A percentile compares a stretch with the other conserved stretches of the same genome.
Conservation (phyloP, 2,113 vertebrate genomes). For the Ceyx margarethae region DNA sequence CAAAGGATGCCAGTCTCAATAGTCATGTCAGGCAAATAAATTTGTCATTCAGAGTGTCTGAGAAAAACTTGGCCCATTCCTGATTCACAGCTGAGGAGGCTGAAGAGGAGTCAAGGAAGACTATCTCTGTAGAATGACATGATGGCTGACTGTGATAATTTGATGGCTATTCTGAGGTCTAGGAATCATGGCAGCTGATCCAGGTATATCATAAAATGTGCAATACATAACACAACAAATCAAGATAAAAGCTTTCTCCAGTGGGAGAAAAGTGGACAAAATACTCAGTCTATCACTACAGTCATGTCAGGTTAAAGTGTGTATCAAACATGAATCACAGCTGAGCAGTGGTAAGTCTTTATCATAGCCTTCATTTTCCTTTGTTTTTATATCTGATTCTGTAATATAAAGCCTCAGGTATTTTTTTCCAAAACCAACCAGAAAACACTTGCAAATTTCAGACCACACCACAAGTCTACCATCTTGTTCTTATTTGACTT, state of each 20-base stretch:
- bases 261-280: no score
- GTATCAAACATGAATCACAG: conserved; percentile 7
- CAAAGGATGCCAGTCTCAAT: background rate
- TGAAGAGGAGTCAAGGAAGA: conserved; percentile 17
- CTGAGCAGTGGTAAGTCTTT: background rate
- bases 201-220: conserved; percentile 50
- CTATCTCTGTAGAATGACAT: conserved; percentile 34
- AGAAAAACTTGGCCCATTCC: background rate
- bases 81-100: background rate
- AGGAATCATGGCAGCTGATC: conserved; percentile 29
- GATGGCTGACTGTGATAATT: conserved; percentile 43
- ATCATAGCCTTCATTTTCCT: background rate
- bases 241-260: conserved; percentile 54
- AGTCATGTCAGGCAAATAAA: background rate
- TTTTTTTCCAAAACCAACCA: background rate
- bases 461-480: background rate
- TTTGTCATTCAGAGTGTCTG: background rate
- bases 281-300: conserved; percentile 1
- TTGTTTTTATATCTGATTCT: background rate
- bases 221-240: conserved; percentile 48
- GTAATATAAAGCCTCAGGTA: background rate
- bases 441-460: background rate
- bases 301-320: conserved; percentile 42
- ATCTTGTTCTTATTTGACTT: background rate
- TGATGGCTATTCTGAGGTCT: conserved; percentile 46